phyloP scores from a whole-genome alignment of 2,888 invertebrate genomes.

The Oscheius onirici region DNA sequence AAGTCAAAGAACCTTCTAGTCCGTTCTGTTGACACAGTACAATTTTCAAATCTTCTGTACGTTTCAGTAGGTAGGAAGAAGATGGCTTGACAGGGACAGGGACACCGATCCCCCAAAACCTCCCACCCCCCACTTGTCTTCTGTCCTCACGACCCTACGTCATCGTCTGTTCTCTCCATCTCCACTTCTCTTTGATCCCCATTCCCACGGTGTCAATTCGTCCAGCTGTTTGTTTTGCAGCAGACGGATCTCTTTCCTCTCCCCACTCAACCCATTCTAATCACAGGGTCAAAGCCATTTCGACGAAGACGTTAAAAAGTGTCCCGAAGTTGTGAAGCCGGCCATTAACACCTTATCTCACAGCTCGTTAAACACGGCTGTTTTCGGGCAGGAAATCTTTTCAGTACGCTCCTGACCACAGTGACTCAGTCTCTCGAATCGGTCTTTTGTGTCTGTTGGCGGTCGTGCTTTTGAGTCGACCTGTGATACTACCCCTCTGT shows the following conservation, averaged over 20 bases:
- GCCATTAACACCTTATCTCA: not conserved
- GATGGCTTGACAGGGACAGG: no score
- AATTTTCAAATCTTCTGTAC: not conserved
- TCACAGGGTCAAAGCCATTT: not conserved
- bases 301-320: not conserved
- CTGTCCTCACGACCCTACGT: not conserved
- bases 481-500: not conserved
- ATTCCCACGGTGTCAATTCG: slow-evolving; percentile 32
- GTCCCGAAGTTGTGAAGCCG: not conserved
- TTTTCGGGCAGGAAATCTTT: no score
- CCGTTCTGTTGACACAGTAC: not conserved
- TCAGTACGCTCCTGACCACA: no score
- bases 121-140: not conserved
- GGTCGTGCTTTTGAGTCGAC: no score
- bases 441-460: no score
- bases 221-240: slow-evolving; percentile 26
- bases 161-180: not conserved
- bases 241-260: not conserved
- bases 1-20: not conserved
- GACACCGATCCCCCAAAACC: no score
- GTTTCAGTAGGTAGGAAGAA: no score
- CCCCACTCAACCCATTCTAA: not conserved
- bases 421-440: no score
- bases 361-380: no score
- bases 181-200: not conserved